Conservation (phyloP, 2,888 invertebrate genomes). For the Caenorhabditis parvicauda region DNA sequence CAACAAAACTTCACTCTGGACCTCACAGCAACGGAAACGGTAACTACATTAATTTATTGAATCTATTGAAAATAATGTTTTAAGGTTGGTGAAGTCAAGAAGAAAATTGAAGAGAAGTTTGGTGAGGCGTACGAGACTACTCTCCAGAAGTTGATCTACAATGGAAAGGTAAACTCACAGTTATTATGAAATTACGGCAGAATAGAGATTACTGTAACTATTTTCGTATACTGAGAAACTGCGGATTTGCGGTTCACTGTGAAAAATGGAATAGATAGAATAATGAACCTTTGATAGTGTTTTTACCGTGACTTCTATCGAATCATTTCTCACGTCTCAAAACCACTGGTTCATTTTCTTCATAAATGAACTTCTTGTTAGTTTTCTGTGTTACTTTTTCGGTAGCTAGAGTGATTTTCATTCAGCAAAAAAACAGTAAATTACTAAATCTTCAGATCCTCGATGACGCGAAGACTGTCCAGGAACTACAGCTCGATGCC, state of each 20-base stretch:
- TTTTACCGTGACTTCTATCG: too few species aligned
- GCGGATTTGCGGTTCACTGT: too few species aligned
- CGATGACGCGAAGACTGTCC: constrained; percentile 38
- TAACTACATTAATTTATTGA: too few species aligned
- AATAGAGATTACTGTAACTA: too few species aligned
- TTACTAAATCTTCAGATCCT: constrained; percentile 48
- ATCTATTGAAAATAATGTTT: constrained; percentile 5
- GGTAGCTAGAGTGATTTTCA: too few species aligned
- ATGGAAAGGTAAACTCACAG: constrained; percentile 44
- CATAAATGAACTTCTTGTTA: not conserved
- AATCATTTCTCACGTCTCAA: too few species aligned
- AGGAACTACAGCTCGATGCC: constrained; percentile 37
- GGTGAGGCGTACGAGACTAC: constrained; percentile 46
- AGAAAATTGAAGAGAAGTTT: constrained; percentile 40
- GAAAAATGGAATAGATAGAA: too few species aligned
- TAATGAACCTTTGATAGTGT: too few species aligned
- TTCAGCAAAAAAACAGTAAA: too few species aligned
- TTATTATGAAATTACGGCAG: not conserved
- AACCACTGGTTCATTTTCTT: too few species aligned
- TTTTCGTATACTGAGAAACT: too few species aligned
- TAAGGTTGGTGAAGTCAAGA: constrained; percentile 52
- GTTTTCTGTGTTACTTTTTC: not conserved
- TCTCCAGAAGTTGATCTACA: constrained; percentile 57
- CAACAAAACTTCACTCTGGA: constrained; percentile 50
- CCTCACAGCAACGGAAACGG: constrained; percentile 42